These are phyloP conservation scores for Neoitamus cyanurus DNA, from an alignment of 2,888 invertebrate genomes.

Conservation along the genomic window DNA sequence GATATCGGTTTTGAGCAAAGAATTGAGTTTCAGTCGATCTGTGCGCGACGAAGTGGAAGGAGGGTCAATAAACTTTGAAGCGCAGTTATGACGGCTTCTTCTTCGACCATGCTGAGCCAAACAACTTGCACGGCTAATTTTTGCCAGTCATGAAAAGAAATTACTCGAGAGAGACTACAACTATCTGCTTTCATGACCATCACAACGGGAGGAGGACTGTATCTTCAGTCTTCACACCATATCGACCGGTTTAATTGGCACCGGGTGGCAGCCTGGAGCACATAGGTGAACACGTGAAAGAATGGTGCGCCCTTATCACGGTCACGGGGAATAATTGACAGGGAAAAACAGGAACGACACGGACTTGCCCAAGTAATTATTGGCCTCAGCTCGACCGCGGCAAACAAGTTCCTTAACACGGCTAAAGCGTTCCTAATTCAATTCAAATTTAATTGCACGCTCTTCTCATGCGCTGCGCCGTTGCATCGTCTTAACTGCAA, in stretches of 20 bases:
- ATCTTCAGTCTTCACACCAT: background rate
- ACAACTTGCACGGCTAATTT: background rate
- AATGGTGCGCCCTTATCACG: background rate
- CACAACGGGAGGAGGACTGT: background rate
- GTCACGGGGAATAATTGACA: background rate
- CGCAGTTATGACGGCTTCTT: background rate
- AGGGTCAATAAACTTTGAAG: background rate
- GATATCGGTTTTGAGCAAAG: background rate
- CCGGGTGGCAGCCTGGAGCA: background rate
- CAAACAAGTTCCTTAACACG: background rate
- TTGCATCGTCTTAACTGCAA: background rate
- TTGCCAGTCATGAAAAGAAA: slow-evolving; percentile 1
- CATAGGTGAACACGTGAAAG: background rate
- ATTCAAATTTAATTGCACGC: background rate
- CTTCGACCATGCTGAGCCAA: background rate
- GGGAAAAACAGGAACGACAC: background rate
- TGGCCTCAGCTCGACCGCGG: background rate
- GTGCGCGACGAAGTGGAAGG: background rate
- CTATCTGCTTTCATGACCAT: background rate
- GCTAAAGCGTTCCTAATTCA: background rate
- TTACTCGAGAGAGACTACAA: background rate
- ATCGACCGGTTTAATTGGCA: background rate
- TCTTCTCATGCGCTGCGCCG: background rate
- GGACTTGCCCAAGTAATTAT: background rate
- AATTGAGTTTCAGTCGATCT: background rate